Conservation (phyloP, 2,113 vertebrate genomes). For the Pedionomus torquatus region DNA sequence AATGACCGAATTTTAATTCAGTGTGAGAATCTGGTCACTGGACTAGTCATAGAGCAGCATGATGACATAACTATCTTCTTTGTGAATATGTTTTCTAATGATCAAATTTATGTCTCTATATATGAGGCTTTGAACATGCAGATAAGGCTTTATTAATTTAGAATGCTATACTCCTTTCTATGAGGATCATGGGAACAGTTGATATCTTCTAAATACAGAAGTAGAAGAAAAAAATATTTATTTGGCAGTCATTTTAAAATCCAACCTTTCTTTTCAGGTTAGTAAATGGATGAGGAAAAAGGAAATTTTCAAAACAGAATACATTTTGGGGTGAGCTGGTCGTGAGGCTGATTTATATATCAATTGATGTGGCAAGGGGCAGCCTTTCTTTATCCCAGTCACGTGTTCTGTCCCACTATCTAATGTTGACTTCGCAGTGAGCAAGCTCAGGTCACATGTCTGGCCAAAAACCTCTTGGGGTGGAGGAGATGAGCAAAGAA, state of each 20-base stretch:
- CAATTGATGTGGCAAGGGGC: neutral
- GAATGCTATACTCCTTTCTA: neutral
- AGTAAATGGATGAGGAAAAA: neutral
- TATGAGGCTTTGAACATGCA: neutral
- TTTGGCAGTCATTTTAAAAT: neutral
- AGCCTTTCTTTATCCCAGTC: neutral
- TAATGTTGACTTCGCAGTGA: neutral
- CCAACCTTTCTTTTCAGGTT: neutral
- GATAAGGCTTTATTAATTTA: neutral
- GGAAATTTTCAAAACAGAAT: neutral
- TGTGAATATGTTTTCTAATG: neutral
- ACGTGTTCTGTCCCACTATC: neutral
- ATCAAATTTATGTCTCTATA: neutral
- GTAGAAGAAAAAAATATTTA: neutral
- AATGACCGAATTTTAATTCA: neutral
- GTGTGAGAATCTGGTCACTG: neutral
- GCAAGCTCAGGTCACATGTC: neutral
- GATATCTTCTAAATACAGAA: neutral
- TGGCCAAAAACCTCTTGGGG: rapidly evolving
- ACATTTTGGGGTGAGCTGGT: neutral
- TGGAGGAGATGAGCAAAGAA: neutral
- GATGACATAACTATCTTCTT: neutral
- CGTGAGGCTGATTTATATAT: neutral
- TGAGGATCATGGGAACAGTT: neutral
- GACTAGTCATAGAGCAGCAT: neutral